Percentiles rank a stretch among this genome's conserved stretches.
Evolutionary conservation across 1,140 invertebrate genomes (phyloP).

Genomic region (Phortica variegata): DNA sequence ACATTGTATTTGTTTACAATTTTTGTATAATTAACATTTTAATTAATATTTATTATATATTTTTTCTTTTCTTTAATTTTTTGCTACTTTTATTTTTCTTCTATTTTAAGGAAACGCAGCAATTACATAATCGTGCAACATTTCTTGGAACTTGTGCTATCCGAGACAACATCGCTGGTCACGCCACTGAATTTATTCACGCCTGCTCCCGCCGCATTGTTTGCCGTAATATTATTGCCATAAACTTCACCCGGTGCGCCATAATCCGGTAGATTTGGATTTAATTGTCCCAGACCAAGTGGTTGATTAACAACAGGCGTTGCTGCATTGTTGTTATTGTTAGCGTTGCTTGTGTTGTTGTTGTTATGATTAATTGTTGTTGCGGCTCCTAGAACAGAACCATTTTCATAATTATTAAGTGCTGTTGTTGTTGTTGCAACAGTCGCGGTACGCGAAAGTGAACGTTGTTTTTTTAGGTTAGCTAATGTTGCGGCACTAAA

Average conservation of each 20-base stretch:
- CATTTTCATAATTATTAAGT: slow-evolving; percentile 40
- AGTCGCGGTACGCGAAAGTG: slow-evolving; percentile 73
- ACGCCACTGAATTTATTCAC: slow-evolving; percentile 65
- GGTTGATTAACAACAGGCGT: slow-evolving; percentile 35
- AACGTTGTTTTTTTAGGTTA: slow-evolving; percentile 86
- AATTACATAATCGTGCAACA: slow-evolving; percentile 62
- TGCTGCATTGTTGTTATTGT: slow-evolving; percentile 26
- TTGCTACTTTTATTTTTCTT: slow-evolving; percentile 2
- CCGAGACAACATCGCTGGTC: slow-evolving; percentile 67
- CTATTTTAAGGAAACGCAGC: too few species aligned
- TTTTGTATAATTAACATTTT: slow-evolving; percentile 5
- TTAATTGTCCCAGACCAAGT: slow-evolving; percentile 28
- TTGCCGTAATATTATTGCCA: slow-evolving; percentile 54
- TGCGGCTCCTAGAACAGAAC: slow-evolving; percentile 52
- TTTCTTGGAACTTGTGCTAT: slow-evolving; percentile 62
- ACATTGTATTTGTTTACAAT: not conserved
- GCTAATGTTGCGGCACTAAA: slow-evolving; percentile 66
- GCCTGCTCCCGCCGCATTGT: slow-evolving; percentile 49
- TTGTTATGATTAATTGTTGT: slow-evolving; percentile 31
- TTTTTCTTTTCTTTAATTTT: not conserved
- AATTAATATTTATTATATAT: slow-evolving; percentile 4
- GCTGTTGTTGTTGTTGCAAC: slow-evolving; percentile 21
- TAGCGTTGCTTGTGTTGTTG: slow-evolving; percentile 35
- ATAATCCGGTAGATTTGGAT: slow-evolving; percentile 37
- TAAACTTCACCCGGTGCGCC: slow-evolving; percentile 20